Conservation (phyloP, 2,888 invertebrate species). For the Dinocampus coccinellae region DNA sequence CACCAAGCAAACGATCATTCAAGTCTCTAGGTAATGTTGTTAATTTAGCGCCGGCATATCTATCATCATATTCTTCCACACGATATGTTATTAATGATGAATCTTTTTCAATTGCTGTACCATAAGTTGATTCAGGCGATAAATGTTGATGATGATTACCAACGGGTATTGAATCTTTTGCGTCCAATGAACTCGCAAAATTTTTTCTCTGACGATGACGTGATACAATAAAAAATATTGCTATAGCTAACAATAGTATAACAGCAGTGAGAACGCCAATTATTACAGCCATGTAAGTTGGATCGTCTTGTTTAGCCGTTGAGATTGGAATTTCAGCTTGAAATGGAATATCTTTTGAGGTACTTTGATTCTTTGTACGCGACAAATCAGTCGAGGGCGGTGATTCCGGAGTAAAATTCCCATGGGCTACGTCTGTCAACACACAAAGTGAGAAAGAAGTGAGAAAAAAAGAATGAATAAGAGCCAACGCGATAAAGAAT, state of each 20-base stretch:
- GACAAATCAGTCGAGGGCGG: conserved; percentile 68
- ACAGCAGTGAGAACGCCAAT: conserved; percentile 74
- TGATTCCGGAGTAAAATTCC: conserved; percentile 73
- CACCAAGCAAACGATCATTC: conserved; percentile 66
- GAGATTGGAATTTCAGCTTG: conserved; percentile 67
- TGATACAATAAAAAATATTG: conserved; percentile 72
- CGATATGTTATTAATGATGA: conserved; percentile 72
- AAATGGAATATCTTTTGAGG: conserved; percentile 58
- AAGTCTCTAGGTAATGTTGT: conserved; percentile 66
- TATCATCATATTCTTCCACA: conserved; percentile 74
- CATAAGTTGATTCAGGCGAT: conserved; percentile 72
- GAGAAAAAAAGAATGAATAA: not conserved
- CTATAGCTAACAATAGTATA: conserved; percentile 72
- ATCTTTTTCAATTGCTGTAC: conserved; percentile 71
- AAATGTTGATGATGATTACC: conserved; percentile 68
- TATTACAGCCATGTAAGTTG: conserved; percentile 72
- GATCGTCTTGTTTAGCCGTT: conserved; percentile 70
- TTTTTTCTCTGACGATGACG: conserved; percentile 71
- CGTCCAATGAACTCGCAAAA: conserved; percentile 69
- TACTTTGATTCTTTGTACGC: conserved; percentile 59
- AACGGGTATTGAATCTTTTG: conserved; percentile 68
- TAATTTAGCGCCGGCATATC: conserved; percentile 65
- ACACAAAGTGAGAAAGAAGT: no score
- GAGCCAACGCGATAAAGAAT: conserved; percentile 20
- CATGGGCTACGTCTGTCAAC: conserved; percentile 71